A percentile compares a stretch with the other conserved stretches of the same genome.
phyloP scores from a whole-genome alignment of 2,113 vertebrate species.

The Polyodon spathula region DNA sequence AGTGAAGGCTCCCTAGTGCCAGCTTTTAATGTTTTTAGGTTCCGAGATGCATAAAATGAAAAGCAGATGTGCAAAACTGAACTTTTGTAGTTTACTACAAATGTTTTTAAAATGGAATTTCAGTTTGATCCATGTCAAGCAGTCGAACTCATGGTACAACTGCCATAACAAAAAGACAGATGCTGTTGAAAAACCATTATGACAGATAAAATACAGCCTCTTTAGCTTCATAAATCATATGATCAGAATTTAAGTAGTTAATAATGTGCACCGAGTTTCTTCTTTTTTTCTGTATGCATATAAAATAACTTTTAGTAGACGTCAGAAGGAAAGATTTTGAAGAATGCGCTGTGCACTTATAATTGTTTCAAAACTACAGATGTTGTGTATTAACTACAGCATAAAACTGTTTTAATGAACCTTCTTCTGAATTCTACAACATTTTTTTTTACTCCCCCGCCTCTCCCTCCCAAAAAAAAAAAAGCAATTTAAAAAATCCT shows the following conservation, averaged over 20 bases:
- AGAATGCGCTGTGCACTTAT: background rate
- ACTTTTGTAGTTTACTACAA: slow-evolving; percentile 41
- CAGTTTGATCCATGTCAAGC: slow-evolving; percentile 66
- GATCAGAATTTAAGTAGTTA: slow-evolving; percentile 67
- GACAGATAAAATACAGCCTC: slow-evolving; percentile 75
- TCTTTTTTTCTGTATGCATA: slow-evolving; percentile 24
- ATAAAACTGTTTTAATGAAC: slow-evolving; percentile 12
- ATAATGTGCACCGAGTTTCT: slow-evolving; percentile 53
- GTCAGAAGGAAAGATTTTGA: slow-evolving; percentile 8
- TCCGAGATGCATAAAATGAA: slow-evolving; percentile 72
- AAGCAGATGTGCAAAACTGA: slow-evolving; percentile 80
- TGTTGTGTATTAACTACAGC: slow-evolving; percentile 45
- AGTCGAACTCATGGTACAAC: slow-evolving; percentile 65
- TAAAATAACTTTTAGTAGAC: slow-evolving; percentile 1
- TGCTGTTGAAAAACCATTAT: slow-evolving; percentile 72
- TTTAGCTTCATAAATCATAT: slow-evolving; percentile 75
- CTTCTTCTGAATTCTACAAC: slow-evolving; percentile 8
- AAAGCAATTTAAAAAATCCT: slow-evolving; percentile 3
- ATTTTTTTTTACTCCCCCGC: slow-evolving; percentile 9
- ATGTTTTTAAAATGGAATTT: slow-evolving; percentile 65
- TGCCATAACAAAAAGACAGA: slow-evolving; percentile 78
- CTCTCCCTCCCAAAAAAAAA: slow-evolving; percentile 9
- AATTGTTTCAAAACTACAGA: slow-evolving; percentile 33
- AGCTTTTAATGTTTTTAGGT: slow-evolving; percentile 75
- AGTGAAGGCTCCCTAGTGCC: slow-evolving; percentile 56